These are phyloP conservation scores for Nomada fabriciana DNA, from an alignment of 2,888 invertebrate genomes.

Conservation along the genomic window DNA sequence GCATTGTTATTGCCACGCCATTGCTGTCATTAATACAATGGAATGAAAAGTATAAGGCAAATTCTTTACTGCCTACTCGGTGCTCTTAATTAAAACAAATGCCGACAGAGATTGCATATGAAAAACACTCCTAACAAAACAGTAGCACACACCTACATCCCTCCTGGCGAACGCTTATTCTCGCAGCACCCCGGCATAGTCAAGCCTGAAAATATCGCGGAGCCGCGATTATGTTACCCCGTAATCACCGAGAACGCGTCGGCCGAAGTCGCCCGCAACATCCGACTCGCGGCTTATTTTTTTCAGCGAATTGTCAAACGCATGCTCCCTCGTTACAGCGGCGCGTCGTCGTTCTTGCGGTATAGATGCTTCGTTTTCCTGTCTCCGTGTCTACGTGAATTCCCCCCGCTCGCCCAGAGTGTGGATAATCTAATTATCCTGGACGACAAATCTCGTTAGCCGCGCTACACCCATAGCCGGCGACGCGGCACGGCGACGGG, in stretches of 20 bases:
- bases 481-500: conserved; percentile 63
- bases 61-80: too few species aligned
- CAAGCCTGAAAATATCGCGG: background rate
- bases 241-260: conserved; percentile 4
- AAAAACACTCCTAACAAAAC: too few species aligned
- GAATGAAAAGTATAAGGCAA: too few species aligned
- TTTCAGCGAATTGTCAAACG: conserved; percentile 68
- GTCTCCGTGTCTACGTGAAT: conserved; percentile 61
- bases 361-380: conserved; percentile 63
- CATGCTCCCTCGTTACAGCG: conserved; percentile 65
- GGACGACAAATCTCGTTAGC: conserved; percentile 80
- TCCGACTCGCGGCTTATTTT: background rate
- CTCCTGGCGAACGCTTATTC: background rate
- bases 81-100: too few species aligned
- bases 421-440: conserved; percentile 79
- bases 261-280: background rate
- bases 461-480: conserved; percentile 66
- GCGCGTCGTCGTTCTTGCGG: conserved; percentile 54
- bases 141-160: too few species aligned
- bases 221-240: background rate
- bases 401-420: conserved; percentile 67
- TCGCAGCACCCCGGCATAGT: background rate
- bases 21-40: too few species aligned
- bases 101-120: too few species aligned
- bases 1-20: too few species aligned